phyloP scores from a whole-genome alignment of 2,113 vertebrate genomes.

The Merops nubicus region DNA sequence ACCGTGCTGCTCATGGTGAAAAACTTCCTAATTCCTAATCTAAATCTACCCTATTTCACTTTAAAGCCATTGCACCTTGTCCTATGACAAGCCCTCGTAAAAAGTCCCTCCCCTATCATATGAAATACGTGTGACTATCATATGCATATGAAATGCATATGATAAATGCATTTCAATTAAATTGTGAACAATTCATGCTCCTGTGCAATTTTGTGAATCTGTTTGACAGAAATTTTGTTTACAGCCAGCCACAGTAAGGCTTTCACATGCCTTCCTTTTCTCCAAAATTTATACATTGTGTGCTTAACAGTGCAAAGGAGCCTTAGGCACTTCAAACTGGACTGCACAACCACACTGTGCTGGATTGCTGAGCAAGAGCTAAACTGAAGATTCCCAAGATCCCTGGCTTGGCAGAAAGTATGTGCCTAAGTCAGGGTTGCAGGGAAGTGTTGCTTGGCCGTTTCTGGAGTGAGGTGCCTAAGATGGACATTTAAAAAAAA shows the following conservation, averaged over 20 bases:
- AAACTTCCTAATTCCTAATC: too few relatives aligned
- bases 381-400: background rate
- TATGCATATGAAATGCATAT: too few relatives aligned
- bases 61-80: too few relatives aligned
- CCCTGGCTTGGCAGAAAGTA: background rate
- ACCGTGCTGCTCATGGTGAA: too few relatives aligned
- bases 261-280: background rate
- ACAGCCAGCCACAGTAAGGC: background rate
- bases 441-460: background rate
- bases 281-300: background rate
- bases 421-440: background rate
- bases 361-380: background rate
- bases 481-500: background rate
- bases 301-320: background rate
- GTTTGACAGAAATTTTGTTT: background rate
- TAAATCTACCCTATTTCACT: too few relatives aligned
- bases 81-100: too few relatives aligned
- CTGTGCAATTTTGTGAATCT: background rate
- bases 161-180: background rate
- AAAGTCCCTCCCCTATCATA: too few relatives aligned
- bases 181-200: background rate
- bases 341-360: background rate
- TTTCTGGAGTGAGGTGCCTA: background rate
- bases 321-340: background rate
- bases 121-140: too few relatives aligned